phyloP scores from a whole-genome alignment of 2,888 invertebrate species.

The Amaurobius ferox region DNA sequence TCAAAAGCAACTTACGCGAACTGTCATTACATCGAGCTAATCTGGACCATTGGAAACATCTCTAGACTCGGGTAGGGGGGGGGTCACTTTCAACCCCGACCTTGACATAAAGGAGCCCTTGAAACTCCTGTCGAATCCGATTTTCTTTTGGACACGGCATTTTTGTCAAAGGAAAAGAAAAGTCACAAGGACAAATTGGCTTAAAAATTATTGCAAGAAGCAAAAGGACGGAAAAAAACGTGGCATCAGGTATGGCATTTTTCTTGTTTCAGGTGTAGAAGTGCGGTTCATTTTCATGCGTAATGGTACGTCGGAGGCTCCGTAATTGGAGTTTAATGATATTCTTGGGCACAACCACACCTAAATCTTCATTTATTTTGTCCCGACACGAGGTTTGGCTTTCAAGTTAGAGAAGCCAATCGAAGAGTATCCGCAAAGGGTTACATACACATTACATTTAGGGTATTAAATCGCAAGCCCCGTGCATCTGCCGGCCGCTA shows the following conservation, averaged over 20 bases:
- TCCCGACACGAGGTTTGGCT: conserved; percentile 25
- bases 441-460: background rate
- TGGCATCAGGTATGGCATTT: conserved; percentile 29
- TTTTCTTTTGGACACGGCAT: conserved; percentile 43
- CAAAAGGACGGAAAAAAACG: background rate
- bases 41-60: background rate
- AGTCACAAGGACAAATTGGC: conserved; percentile 60
- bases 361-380: conserved; percentile 63
- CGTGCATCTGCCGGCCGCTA: background rate
- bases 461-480: conserved; percentile 6
- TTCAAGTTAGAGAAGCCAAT: background rate
- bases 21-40: conserved; percentile 4
- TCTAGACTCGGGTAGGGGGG: too few relatives aligned
- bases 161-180: conserved; percentile 21
- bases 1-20: background rate
- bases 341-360: conserved; percentile 56
- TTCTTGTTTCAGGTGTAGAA: conserved; percentile 50
- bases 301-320: conserved; percentile 46
- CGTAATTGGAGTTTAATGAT: conserved; percentile 63
- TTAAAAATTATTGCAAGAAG: conserved; percentile 33
- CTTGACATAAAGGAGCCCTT: conserved; percentile 49
- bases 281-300: conserved; percentile 62
- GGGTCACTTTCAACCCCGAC: conserved; percentile 13
- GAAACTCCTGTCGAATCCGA: conserved; percentile 7
- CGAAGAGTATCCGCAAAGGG: conserved; percentile 22